Conservation (phyloP, 1,140 invertebrate genomes). For the Aporrectodea caliginosa region DNA sequence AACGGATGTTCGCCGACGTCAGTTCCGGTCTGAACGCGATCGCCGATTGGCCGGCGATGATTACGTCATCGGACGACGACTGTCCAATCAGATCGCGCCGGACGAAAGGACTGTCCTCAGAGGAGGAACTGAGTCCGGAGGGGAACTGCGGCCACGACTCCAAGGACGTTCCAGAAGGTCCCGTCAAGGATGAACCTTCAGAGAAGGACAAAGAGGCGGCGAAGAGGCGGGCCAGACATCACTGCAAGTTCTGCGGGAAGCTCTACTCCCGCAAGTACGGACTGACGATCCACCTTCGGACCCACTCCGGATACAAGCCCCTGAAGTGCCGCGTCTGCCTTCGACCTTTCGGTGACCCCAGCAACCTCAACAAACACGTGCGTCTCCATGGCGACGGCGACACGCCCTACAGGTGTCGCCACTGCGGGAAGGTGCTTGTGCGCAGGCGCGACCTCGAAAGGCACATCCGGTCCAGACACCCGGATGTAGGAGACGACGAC, state of each 20-base stretch:
- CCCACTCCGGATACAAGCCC: constrained; percentile 78
- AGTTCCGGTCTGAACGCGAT: not conserved
- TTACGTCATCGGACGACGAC: not conserved
- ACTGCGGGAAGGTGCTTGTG: constrained; percentile 74
- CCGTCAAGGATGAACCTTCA: too few relatives aligned
- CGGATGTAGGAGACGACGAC: constrained; percentile 22
- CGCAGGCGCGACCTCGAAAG: constrained; percentile 78
- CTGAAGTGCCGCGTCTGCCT: constrained; percentile 78
- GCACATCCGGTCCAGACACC: constrained; percentile 60
- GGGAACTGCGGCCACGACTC: not conserved
- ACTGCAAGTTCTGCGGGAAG: constrained; percentile 81
- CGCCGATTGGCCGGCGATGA: not conserved
- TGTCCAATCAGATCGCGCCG: not conserved
- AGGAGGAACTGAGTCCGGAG: too few relatives aligned
- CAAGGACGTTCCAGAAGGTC: too few relatives aligned
- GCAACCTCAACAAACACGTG: constrained; percentile 91
- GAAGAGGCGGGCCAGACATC: not conserved
- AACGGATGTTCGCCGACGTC: not conserved
- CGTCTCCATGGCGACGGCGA: constrained; percentile 67
- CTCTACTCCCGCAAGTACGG: constrained; percentile 86
- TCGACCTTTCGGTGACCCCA: constrained; percentile 84
- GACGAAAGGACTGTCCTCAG: not conserved
- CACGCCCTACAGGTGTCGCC: constrained; percentile 59
- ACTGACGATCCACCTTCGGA: constrained; percentile 80
- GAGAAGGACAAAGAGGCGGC: not conserved